phyloP scores from a whole-genome alignment of 2,797 vertebrate species.

The Monodelphis domestica region DNA sequence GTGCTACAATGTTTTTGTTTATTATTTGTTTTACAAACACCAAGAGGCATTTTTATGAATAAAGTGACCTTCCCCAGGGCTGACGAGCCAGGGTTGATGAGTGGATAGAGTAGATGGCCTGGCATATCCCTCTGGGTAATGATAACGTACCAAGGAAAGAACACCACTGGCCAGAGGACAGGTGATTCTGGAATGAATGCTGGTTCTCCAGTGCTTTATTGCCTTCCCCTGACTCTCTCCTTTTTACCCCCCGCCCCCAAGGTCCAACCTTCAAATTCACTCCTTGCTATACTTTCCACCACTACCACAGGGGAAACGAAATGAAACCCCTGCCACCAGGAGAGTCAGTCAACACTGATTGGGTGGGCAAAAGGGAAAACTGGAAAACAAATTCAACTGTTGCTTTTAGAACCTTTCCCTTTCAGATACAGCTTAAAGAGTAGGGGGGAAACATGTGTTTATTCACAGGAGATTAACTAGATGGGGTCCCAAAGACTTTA shows the following conservation, averaged over 20 bases:
- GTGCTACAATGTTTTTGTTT: slow-evolving; percentile 87
- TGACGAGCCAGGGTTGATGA: slow-evolving; percentile 81
- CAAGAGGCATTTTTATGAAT: slow-evolving; percentile 87
- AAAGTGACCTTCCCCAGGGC: slow-evolving; percentile 88
- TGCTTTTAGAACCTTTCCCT: slow-evolving; percentile 83
- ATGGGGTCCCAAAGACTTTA: slow-evolving; percentile 89
- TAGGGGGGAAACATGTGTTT: slow-evolving; percentile 83
- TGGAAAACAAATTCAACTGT: slow-evolving; percentile 77
- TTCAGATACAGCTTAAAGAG: slow-evolving; percentile 81
- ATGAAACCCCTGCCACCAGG: slow-evolving; percentile 64
- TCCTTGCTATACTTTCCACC: slow-evolving; percentile 65
- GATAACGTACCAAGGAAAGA: slow-evolving; percentile 70
- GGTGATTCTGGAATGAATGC: slow-evolving; percentile 70
- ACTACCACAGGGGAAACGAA: slow-evolving; percentile 65
- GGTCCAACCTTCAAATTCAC: slow-evolving; percentile 56
- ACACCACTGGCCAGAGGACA: slow-evolving; percentile 75
- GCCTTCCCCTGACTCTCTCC: slow-evolving; percentile 78
- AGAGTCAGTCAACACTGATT: slow-evolving; percentile 77
- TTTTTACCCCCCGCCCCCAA: not conserved
- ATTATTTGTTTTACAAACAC: slow-evolving; percentile 79
- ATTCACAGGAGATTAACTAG: slow-evolving; percentile 84
- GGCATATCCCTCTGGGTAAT: slow-evolving; percentile 82
- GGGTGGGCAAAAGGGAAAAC: slow-evolving; percentile 77
- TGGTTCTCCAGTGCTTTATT: slow-evolving; percentile 79
- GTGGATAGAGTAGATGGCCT: slow-evolving; percentile 81